These are phyloP conservation scores for Sphaerodactylus townsendi DNA, from an alignment of 2,113 vertebrate species.

Conservation along the genomic window DNA sequence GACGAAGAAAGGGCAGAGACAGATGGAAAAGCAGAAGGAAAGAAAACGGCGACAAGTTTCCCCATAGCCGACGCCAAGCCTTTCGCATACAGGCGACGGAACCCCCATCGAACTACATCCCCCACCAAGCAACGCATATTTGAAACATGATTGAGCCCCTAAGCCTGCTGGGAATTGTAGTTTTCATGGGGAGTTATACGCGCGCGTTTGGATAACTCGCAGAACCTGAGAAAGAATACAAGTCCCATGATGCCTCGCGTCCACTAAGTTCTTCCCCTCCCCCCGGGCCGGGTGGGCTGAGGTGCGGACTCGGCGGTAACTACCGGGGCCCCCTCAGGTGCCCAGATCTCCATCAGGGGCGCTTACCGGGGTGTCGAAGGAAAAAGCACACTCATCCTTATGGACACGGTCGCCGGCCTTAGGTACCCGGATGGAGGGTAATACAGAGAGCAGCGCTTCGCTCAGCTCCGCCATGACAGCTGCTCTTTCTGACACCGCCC, in stretches of 20 bases:
- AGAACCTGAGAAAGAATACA: conserved; percentile 44
- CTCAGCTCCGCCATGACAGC: conserved; percentile 92
- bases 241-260: conserved; percentile 56
- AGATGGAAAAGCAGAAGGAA: too few species aligned
- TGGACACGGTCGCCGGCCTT: conserved; percentile 95
- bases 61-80: neutral
- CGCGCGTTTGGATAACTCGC: neutral
- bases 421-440: conserved; percentile 93
- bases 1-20: too few species aligned
- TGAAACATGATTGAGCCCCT: neutral
- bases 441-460: conserved; percentile 91
- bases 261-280: conserved; percentile 34
- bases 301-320: conserved; percentile 34
- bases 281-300: conserved; percentile 47
- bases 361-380: conserved; percentile 93
- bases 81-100: neutral
- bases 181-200: conserved; percentile 6
- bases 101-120: neutral
- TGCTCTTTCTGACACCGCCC: conserved; percentile 63
- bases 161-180: conserved; percentile 56
- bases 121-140: neutral
- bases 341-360: neutral
- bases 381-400: conserved; percentile 98
- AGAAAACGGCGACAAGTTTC: neutral
- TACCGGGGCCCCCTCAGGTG: neutral